Evolutionary conservation across 2,113 vertebrate species (phyloP).

Genomic region (Sus scrofa): DNA sequence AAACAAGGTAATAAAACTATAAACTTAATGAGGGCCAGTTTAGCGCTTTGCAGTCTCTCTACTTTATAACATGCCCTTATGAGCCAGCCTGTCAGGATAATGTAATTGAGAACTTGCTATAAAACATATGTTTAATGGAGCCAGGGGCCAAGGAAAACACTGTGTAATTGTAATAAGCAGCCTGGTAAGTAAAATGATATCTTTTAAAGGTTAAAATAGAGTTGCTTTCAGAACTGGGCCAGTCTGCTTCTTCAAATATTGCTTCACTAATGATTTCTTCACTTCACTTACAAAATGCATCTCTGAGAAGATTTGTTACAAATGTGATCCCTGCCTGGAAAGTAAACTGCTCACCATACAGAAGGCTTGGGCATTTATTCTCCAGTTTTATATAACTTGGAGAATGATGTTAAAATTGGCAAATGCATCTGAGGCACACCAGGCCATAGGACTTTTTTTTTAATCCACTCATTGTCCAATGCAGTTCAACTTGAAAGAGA

Average conservation of each 20-base stretch:
- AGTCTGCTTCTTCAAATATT: conserved; percentile 83
- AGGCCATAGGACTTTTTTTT: conserved; percentile 80
- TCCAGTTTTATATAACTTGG: conserved; percentile 79
- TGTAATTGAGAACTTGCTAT: conserved; percentile 84
- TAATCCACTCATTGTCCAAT: conserved; percentile 81
- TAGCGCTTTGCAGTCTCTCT: conserved; percentile 81
- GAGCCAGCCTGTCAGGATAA: conserved; percentile 86
- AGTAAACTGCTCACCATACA: conserved; percentile 77
- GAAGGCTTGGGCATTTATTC: conserved; percentile 72
- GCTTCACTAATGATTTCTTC: conserved; percentile 85
- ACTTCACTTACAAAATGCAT: conserved; percentile 83
- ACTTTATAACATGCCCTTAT: conserved; percentile 81
- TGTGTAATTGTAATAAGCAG: conserved; percentile 89
- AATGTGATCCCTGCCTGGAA: conserved; percentile 75
- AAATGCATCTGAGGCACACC: conserved; percentile 81
- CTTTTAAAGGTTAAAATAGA: conserved; percentile 89
- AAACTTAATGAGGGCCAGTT: conserved; percentile 89
- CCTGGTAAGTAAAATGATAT: conserved; percentile 88
- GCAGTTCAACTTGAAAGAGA: conserved; percentile 81
- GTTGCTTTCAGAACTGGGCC: conserved; percentile 81
- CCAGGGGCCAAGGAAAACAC: conserved; percentile 89
- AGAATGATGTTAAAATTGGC: conserved; percentile 83
- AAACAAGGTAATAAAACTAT: conserved; percentile 87
- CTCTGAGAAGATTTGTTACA: conserved; percentile 84
- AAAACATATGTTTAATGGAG: conserved; percentile 90